Conservation (phyloP, 2,113 vertebrate genomes). For the Gambusia holbrooki region DNA sequence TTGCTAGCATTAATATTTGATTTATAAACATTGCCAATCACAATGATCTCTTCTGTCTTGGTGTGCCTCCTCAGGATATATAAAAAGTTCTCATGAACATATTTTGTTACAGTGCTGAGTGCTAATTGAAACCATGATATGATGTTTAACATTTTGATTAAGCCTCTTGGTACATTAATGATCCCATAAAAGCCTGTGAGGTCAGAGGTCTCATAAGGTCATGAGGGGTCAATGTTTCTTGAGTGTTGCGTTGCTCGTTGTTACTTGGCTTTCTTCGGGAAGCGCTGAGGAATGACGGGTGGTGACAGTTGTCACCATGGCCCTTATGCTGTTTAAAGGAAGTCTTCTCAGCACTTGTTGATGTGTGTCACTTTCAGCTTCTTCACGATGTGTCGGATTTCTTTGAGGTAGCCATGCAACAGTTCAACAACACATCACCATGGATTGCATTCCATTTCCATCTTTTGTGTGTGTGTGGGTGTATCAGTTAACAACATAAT, state of each 20-base stretch:
- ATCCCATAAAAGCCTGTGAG: conserved; percentile 10
- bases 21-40: too few species aligned
- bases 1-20: too few species aligned
- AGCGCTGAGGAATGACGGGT: conserved; percentile 41
- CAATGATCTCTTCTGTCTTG: too few species aligned
- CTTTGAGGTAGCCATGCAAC: conserved; percentile 3
- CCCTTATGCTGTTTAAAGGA: conserved; percentile 26
- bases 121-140: not conserved
- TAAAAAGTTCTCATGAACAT: not conserved
- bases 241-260: not conserved
- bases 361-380: conserved; percentile 27
- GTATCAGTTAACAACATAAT: not conserved
- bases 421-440: not conserved
- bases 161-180: not conserved
- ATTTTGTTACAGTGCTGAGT: not conserved
- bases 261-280: conserved; percentile 11
- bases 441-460: conserved; percentile 1
- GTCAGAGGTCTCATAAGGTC: conserved; percentile 1
- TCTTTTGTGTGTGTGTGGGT: not conserved
- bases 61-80: not conserved
- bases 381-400: conserved; percentile 32
- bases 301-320: conserved; percentile 43
- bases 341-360: conserved; percentile 22
- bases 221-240: conserved; percentile 4
- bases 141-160: not conserved